phyloP scores from a whole-genome alignment of 2,888 invertebrate genomes.

The Sinotaia quadrata region DNA sequence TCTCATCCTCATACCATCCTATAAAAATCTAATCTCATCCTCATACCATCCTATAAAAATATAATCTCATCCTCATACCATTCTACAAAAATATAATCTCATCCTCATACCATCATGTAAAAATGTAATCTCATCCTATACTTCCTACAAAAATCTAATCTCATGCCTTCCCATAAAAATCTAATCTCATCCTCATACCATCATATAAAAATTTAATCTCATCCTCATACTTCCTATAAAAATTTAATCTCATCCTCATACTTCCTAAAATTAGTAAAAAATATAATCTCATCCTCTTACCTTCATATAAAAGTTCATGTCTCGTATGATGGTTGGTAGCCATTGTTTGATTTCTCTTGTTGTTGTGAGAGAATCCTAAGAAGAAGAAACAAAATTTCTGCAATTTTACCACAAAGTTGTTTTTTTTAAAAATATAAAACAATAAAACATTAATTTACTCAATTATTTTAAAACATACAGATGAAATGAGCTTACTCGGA shows the following conservation, averaged over 20 bases:
- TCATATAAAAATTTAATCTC: background rate
- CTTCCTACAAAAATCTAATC: too few species aligned
- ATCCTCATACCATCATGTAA: too few species aligned
- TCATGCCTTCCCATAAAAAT: too few species aligned
- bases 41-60: background rate
- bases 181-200: too few species aligned
- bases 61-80: background rate
- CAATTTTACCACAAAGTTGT: too few species aligned
- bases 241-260: background rate
- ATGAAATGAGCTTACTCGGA: too few species aligned
- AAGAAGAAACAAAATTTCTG: conserved; percentile 18
- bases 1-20: too few species aligned
- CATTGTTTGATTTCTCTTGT: conserved; percentile 65
- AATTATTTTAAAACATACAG: too few species aligned
- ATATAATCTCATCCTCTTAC: too few species aligned
- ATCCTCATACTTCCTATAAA: background rate
- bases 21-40: background rate
- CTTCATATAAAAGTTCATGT: conserved; percentile 67
- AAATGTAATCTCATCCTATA: too few species aligned
- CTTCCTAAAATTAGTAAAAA: background rate
- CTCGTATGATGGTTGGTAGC: conserved; percentile 68
- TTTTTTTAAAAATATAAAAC: too few species aligned
- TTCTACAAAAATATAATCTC: background rate
- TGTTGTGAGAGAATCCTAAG: conserved; percentile 57
- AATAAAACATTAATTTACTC: too few species aligned